Percentiles rank a stretch among this genome's conserved stretches.
phyloP scores from a whole-genome alignment of 2,113 vertebrate species.

The Bujurquina vittata region DNA sequence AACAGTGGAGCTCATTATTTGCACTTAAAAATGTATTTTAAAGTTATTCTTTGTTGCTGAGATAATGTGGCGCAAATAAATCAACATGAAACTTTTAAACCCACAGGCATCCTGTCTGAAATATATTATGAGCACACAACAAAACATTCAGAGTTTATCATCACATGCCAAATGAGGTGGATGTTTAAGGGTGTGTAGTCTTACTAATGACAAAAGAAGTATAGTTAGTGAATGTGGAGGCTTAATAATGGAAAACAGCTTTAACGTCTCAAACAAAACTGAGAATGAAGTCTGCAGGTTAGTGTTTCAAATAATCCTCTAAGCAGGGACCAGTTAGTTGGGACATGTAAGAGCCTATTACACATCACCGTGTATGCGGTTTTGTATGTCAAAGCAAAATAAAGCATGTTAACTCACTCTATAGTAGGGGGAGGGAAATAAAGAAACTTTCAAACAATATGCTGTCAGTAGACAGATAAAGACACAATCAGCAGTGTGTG shows the following conservation, averaged over 20 bases:
- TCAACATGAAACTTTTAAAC: constrained; percentile 40
- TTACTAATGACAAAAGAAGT: constrained; percentile 27
- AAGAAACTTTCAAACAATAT: constrained; percentile 69
- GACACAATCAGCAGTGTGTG: constrained; percentile 68
- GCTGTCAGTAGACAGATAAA: constrained; percentile 71
- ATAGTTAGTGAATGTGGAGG: constrained; percentile 28
- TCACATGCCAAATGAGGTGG: constrained; percentile 35
- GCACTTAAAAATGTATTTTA: constrained; percentile 19
- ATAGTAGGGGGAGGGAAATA: constrained; percentile 60
- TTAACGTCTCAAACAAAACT: constrained; percentile 45
- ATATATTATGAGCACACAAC: constrained; percentile 36
- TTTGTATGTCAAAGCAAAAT: constrained; percentile 69
- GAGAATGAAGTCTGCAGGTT: constrained; percentile 21
- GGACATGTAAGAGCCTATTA: constrained; percentile 51
- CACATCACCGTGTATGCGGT: constrained; percentile 45
- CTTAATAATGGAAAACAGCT: constrained; percentile 46
- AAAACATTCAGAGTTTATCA: constrained; percentile 37
- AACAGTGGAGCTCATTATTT: neutral
- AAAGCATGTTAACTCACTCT: constrained; percentile 68
- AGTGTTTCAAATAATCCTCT: constrained; percentile 53
- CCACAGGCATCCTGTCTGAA: constrained; percentile 27
- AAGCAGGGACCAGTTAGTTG: constrained; percentile 42
- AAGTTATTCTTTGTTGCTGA: constrained; percentile 19
- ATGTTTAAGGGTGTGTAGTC: constrained; percentile 27
- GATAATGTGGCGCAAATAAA: constrained; percentile 54